Evolutionary conservation across 2,888 invertebrate genomes (phyloP).

Genomic region (Erannis defoliaria): DNA sequence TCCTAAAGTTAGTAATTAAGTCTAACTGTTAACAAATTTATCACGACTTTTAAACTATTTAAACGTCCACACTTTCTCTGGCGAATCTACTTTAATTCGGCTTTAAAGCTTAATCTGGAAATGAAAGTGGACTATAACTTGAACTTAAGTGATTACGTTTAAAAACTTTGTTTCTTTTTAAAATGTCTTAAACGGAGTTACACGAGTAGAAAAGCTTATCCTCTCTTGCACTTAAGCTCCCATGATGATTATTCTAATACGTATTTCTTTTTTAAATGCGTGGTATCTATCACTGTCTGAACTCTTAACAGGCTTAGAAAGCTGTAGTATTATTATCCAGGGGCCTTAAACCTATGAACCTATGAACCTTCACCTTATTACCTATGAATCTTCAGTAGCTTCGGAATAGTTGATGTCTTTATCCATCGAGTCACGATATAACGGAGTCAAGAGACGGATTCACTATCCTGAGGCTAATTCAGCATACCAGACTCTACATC

Average conservation of each 20-base stretch:
- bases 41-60: conserved; percentile 21
- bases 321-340: too few relatives aligned
- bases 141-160: conserved; percentile 28
- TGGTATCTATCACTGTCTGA: too few relatives aligned
- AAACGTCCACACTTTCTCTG: conserved; percentile 26
- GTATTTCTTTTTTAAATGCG: neutral
- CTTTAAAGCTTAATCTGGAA: conserved; percentile 32
- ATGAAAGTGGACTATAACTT: conserved; percentile 28
- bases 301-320: too few relatives aligned
- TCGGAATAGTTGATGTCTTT: too few relatives aligned
- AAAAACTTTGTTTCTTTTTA: conserved; percentile 27
- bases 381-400: too few relatives aligned
- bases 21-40: conserved; percentile 13
- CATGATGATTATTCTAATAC: neutral
- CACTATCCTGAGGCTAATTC: too few relatives aligned
- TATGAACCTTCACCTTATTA: too few relatives aligned
- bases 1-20: conserved; percentile 16
- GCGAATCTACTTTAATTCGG: conserved; percentile 20
- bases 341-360: too few relatives aligned
- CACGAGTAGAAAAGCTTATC: conserved; percentile 1
- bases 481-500: too few relatives aligned
- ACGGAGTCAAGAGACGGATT: too few relatives aligned
- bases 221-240: neutral
- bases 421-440: too few relatives aligned
- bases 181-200: conserved; percentile 9